Conservation (phyloP, 2,797 vertebrate genomes). For the Australoheros facetus region DNA sequence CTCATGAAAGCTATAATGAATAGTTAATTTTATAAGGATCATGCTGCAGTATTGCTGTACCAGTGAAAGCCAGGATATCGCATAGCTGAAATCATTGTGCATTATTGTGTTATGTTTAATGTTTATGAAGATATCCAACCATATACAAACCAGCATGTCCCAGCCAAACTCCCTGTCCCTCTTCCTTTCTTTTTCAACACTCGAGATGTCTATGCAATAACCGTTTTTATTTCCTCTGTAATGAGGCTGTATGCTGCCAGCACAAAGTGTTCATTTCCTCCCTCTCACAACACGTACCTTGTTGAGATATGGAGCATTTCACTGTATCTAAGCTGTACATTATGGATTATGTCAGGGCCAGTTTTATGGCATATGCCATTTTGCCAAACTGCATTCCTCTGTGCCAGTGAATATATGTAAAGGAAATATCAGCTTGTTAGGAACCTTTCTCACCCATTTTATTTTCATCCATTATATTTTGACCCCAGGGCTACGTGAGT, state of each 20-base stretch:
- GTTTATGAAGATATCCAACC: slow-evolving; percentile 10
- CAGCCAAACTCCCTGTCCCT: slow-evolving; percentile 2
- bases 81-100: slow-evolving; percentile 19
- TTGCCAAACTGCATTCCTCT: slow-evolving; percentile 67
- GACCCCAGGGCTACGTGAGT: slow-evolving; percentile 59
- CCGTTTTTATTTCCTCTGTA: slow-evolving; percentile 37
- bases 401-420: slow-evolving; percentile 59
- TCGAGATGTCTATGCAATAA: slow-evolving; percentile 77
- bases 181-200: slow-evolving; percentile 8
- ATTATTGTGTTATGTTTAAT: slow-evolving; percentile 19
- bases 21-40: slow-evolving; percentile 12
- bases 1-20: background rate
- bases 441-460: slow-evolving; percentile 16
- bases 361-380: slow-evolving; percentile 57
- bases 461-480: slow-evolving; percentile 26
- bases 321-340: slow-evolving; percentile 55
- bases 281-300: background rate
- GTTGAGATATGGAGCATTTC: slow-evolving; percentile 18
- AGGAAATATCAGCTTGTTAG: slow-evolving; percentile 14
- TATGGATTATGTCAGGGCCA: slow-evolving; percentile 55
- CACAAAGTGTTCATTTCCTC: slow-evolving; percentile 13
- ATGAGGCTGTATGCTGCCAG: slow-evolving; percentile 51
- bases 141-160: background rate
- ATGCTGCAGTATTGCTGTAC: slow-evolving; percentile 45
- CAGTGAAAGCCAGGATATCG: slow-evolving; percentile 19